Evolutionary conservation across 2,888 invertebrate genomes (phyloP).

Genomic region (Cosmopolites sordidus): DNA sequence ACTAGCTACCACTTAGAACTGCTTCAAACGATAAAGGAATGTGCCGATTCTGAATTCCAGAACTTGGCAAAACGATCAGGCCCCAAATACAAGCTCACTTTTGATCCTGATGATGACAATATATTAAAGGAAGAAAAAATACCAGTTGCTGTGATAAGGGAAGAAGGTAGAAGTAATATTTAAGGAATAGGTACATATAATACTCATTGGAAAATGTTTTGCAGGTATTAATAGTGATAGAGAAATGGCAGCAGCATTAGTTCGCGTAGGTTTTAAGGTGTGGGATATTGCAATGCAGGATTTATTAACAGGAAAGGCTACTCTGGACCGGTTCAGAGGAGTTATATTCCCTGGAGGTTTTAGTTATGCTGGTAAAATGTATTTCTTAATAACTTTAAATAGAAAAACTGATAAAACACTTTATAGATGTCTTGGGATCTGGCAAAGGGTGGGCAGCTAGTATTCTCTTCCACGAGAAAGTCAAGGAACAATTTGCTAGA

Average conservation of each 20-base stretch:
- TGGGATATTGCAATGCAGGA: conserved; percentile 96
- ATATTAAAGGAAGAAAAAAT: conserved; percentile 48
- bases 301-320: conserved; percentile 65
- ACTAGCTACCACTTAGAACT: conserved; percentile 88
- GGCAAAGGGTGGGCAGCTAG: conserved; percentile 98
- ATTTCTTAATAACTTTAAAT: too few relatives aligned
- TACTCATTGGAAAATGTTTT: neutral
- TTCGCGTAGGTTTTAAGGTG: conserved; percentile 84
- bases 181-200: too few relatives aligned
- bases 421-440: conserved; percentile 85
- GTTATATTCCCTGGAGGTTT: conserved; percentile 97
- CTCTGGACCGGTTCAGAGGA: conserved; percentile 78
- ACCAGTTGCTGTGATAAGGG: conserved; percentile 87
- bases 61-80: conserved; percentile 64
- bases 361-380: conserved; percentile 92
- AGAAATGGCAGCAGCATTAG: conserved; percentile 91
- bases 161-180: conserved; percentile 66
- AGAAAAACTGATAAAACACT: conserved; percentile 4
- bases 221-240: conserved; percentile 91
- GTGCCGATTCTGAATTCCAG: conserved; percentile 74
- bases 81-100: conserved; percentile 67
- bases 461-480: conserved; percentile 70
- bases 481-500: conserved; percentile 71
- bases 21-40: conserved; percentile 75
- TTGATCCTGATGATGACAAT: conserved; percentile 59